Conservation (phyloP, 2,888 invertebrate species). For the Harmothoe impar region DNA sequence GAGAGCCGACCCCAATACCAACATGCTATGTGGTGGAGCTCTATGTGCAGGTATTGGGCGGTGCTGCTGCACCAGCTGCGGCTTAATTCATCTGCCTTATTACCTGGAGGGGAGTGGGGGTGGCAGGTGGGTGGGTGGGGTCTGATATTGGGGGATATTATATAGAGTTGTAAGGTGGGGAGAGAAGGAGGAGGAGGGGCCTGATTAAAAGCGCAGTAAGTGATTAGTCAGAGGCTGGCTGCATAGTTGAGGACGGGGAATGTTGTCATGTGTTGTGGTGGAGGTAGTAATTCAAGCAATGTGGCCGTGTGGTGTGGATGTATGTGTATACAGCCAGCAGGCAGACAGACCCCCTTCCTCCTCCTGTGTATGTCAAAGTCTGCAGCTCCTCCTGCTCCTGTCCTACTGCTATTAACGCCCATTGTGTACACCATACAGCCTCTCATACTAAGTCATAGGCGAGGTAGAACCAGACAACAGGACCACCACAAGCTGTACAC, state of each 20-base stretch:
- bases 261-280: conserved; percentile 46
- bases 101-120: not conserved
- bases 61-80: not conserved
- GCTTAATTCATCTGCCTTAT: not conserved
- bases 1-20: not conserved
- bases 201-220: conserved; percentile 9
- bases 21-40: not conserved
- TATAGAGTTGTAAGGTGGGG: too few species aligned
- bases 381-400: too few species aligned
- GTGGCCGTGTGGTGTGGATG: not conserved
- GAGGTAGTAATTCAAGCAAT: conserved; percentile 34
- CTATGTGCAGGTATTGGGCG: not conserved
- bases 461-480: too few species aligned
- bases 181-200: not conserved
- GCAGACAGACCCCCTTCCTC: not conserved
- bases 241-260: conserved; percentile 29
- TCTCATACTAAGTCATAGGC: too few species aligned
- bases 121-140: too few species aligned
- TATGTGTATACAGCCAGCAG: not conserved
- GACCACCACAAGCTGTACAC: too few species aligned
- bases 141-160: too few species aligned
- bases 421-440: too few species aligned
- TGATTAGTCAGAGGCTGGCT: conserved; percentile 21
- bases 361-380: not conserved
- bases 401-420: too few species aligned